Conservation (phyloP, 1,140 invertebrate species). For the Panulirus ornatus region DNA sequence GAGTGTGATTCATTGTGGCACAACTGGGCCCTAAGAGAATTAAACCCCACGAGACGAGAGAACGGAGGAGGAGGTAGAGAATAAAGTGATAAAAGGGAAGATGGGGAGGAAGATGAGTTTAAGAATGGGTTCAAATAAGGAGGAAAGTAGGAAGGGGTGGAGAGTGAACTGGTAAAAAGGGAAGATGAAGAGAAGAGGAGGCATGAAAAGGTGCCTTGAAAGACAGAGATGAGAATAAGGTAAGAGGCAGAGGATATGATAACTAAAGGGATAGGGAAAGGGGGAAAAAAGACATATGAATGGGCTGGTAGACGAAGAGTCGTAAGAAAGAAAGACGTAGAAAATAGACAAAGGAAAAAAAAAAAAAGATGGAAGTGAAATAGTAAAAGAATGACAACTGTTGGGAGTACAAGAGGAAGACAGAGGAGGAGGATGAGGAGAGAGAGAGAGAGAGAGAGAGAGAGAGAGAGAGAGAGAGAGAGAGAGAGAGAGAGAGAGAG, state of each 20-base stretch:
- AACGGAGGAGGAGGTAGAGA: too few relatives aligned
- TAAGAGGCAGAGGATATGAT: not conserved
- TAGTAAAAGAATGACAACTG: not conserved
- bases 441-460: not conserved
- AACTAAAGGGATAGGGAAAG: not conserved
- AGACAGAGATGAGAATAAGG: too few relatives aligned
- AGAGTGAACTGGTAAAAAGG: too few relatives aligned
- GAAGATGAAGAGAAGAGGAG: too few relatives aligned
- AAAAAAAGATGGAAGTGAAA: not conserved
- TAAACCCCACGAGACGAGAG: too few relatives aligned
- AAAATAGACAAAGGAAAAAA: not conserved
- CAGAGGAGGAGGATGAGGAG: not conserved
- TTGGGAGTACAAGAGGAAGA: not conserved
- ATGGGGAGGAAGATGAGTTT: too few relatives aligned
- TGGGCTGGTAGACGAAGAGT: not conserved
- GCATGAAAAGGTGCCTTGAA: too few relatives aligned
- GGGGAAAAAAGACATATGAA: not conserved
- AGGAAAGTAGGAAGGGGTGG: too few relatives aligned
- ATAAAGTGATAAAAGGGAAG: too few relatives aligned
- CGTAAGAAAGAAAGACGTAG: not conserved
- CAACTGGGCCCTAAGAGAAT: too few relatives aligned
- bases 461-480: not conserved
- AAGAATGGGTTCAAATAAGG: too few relatives aligned
- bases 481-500: not conserved
- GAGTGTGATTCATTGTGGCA: too few relatives aligned